Evolutionary conservation across 2,113 vertebrate species (phyloP), one percentile per base, ranked within the genome.

Genomic region (Calidris pygmaea): DNA sequence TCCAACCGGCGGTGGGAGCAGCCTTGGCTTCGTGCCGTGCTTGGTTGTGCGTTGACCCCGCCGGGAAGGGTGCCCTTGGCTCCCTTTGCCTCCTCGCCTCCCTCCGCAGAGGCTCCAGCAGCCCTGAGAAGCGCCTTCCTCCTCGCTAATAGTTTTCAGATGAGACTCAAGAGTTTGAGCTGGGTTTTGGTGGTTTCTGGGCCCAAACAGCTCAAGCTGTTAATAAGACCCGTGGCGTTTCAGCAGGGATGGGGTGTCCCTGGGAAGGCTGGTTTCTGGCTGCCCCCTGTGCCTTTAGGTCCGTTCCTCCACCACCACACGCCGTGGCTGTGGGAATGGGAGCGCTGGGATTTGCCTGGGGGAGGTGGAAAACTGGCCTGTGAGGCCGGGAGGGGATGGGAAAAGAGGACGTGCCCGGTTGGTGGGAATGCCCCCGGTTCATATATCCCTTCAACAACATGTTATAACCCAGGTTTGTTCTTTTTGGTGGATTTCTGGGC

Each of bases 401-500:
- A 96, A 95, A 85, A 88, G 88, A 87, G 63, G 75, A 79, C 17
- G 29, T 94, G 92, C 82, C 53, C 6, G 24, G 79, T 88, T 93
- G 94, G 71, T 93, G 95, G 89, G 91, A 95, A 95, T 68, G 91
- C 68, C 83, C 83, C 83, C 47, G 4, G 84, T 79, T 75, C 93
- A 12, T 35, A 22, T 83, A 62, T 68, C 82, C 59, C 79, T 67
- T 62, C 80, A 29, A 8, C 67, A 76, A 76, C 80, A 30, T 88
- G 86, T 93, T 77, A 23, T 32, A 91, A 87, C 95, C 53, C 63
- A 70, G 92, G 90, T 89, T 93, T 48, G 55, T 96, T 76, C 87
- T 78, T 87, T 71, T 43, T 63, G 92, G 72, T 81, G 76, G 90
- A 76, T 92, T 94, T 92, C 80, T 94, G 95, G 95, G 95, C 93